Evolutionary conservation across 2,797 vertebrate species (phyloP), one percentile per base, ranked within the genome.

Genomic region (Siniperca scherzeri): DNA sequence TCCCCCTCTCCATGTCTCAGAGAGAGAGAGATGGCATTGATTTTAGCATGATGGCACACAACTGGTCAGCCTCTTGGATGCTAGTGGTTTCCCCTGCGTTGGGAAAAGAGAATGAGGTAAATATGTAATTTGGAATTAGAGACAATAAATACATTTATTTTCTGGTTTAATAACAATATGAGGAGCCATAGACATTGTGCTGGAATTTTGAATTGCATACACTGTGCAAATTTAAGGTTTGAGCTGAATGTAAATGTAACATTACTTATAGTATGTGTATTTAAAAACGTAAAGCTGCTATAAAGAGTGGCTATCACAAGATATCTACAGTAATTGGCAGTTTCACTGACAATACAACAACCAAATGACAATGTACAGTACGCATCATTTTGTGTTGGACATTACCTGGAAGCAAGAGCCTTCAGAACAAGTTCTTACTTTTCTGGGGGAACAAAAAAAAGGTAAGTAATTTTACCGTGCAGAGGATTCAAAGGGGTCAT

Each of bases 1-100:
- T 90, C 74, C 72, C 78, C 60, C 80, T 83, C 89, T 90, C 90
- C 80, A 67, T 88, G 83, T 90, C 92, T 89, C 86, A 90, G 91
- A 93, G 87, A 94, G 89, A 94, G 89, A 91, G 92, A 89, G 86
- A 92, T 93, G 90, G 93, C 90, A 91, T 94, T 95, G 96, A 94
- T 92, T 93, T 97, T 96, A 98, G 96, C 96, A 96, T 96, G 97
- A 98, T 96, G 97, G 97, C 96, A 97, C 97, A 94, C 96, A 94
- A 96, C 95, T 97, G 93, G 96, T 97, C 96, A 97, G 96, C 95
- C 96, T 96, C 95, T 97, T 97, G 90, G 95, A 97, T 90, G 96
- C 96, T 94, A 96, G 94, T 94, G 96, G 95, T 95, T 97, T 97
- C 93, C 95, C 97, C 97, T 97, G 95, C 64, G 83, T 91, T 91